Evolutionary conservation across 1,140 invertebrate species (phyloP).

Genomic region (Cyclina sinensis): DNA sequence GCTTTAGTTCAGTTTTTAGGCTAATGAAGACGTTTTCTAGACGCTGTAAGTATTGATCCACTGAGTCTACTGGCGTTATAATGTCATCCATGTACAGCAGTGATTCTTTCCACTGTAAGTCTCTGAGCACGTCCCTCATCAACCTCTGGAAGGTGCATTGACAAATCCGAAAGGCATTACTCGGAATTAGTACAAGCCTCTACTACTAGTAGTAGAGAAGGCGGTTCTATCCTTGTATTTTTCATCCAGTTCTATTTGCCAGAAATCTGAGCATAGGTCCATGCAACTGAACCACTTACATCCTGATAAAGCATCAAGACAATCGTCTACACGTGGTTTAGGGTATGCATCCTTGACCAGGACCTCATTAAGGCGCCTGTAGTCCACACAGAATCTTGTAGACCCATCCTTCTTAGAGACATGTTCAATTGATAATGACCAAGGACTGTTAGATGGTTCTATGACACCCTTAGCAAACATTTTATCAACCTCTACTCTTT

Average conservation of each 20-base stretch:
- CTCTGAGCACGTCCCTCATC: not conserved
- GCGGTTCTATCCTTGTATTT: not conserved
- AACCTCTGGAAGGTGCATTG: conserved; percentile 14
- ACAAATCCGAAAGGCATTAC: conserved; percentile 7
- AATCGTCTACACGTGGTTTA: not conserved
- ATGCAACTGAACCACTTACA: conserved; percentile 14
- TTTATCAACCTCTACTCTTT: not conserved
- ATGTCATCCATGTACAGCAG: conserved; percentile 43
- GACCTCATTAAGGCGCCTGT: conserved; percentile 39
- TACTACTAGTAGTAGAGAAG: not conserved
- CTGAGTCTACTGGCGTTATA: not conserved
- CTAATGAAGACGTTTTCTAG: not conserved
- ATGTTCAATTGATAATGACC: conserved; percentile 5
- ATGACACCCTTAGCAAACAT: not conserved
- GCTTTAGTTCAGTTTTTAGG: conserved; percentile 5
- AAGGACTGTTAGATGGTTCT: conserved; percentile 29
- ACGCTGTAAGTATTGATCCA: conserved; percentile 17
- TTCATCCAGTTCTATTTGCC: conserved; percentile 5
- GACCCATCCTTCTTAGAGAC: conserved; percentile 41
- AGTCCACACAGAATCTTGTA: not conserved
- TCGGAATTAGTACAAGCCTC: not conserved
- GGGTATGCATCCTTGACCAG: conserved; percentile 24
- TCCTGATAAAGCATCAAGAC: not conserved
- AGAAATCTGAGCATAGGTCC: not conserved
- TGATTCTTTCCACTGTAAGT: not conserved